Percentiles rank a stretch among this genome's conserved stretches.
phyloP scores from a whole-genome alignment of 2,797 vertebrate species.

The Macropus fuliginosus region DNA sequence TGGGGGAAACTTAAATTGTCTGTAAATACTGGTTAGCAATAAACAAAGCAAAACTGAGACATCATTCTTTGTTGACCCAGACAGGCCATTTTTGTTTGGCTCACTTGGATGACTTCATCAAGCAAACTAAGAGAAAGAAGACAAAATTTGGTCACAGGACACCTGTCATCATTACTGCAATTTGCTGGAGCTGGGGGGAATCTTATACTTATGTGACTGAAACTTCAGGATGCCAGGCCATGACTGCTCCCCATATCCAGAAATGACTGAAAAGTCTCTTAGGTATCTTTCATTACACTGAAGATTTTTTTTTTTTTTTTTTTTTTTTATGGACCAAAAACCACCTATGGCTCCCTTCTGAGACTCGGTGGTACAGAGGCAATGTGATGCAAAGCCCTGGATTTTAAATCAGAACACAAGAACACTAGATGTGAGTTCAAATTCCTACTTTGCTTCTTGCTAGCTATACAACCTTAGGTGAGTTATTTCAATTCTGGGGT shows the following conservation, averaged over 20 bases:
- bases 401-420: background rate
- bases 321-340: background rate
- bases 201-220: background rate
- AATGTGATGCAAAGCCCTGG: background rate
- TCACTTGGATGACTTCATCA: background rate
- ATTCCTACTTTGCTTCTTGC: conserved; percentile 49
- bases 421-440: background rate
- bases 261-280: background rate
- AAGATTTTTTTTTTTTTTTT: background rate
- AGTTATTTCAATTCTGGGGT: conserved; percentile 18
- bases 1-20: background rate
- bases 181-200: background rate
- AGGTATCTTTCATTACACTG: background rate
- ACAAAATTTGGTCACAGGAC: background rate
- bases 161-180: background rate
- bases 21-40: background rate
- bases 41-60: background rate
- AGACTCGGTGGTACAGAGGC: background rate
- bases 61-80: background rate
- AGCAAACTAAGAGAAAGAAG: background rate
- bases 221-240: background rate
- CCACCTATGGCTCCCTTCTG: background rate
- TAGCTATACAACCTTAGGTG: conserved; percentile 56
- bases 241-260: background rate
- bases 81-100: background rate